These are phyloP conservation scores for Leptura quadrifasciata DNA, from an alignment of 2,888 invertebrate genomes.

Conservation along the genomic window DNA sequence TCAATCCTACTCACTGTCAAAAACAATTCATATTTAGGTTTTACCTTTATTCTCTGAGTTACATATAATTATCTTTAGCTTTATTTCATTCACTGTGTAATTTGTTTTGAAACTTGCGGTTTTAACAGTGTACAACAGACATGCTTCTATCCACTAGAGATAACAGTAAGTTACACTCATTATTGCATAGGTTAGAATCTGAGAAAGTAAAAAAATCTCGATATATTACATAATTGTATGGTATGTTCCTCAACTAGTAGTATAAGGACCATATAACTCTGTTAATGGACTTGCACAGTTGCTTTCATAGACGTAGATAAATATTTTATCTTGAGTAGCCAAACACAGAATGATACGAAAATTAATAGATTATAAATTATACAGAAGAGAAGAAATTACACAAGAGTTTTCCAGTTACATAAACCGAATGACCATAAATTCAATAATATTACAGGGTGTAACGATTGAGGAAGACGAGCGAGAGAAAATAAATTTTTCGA, in stretches of 20 bases:
- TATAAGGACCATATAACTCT: neutral
- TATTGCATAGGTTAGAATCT: conserved; percentile 13
- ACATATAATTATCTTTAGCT: no score
- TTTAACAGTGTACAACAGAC: neutral
- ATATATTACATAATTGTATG: conserved; percentile 15
- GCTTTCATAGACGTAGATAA: neutral
- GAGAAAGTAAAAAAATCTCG: conserved; percentile 9
- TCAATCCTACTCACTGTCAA: no score
- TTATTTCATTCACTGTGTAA: neutral
- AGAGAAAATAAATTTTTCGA: no score
- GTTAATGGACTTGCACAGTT: neutral
- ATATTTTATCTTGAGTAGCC: neutral
- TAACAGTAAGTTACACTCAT: conserved; percentile 21
- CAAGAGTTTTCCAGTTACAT: no score
- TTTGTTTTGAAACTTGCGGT: neutral
- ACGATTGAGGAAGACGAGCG: no score
- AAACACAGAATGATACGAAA: neutral
- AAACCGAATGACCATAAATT: no score
- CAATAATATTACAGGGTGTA: no score
- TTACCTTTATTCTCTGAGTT: no score
- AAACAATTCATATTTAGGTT: no score
- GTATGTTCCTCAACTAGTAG: neutral
- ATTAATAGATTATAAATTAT: no score
- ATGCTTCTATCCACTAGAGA: neutral
- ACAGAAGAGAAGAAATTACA: no score